Conservation (phyloP, 2,888 invertebrate genomes). For the Hipparchia semele region DNA sequence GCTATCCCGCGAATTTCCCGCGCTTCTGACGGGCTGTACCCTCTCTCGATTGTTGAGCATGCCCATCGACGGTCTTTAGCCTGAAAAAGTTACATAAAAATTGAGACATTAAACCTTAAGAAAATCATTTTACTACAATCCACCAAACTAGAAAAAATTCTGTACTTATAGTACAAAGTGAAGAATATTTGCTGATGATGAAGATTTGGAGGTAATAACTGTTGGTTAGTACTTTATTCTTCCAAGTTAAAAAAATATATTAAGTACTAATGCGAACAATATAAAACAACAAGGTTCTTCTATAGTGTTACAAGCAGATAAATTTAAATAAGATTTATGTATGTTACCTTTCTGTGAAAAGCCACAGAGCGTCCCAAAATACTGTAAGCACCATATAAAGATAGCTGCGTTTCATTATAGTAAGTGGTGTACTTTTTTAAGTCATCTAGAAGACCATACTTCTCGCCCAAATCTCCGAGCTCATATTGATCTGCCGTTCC, state of each 20-base stretch:
- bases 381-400: constrained; percentile 91
- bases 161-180: too few relatives aligned
- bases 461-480: constrained; percentile 93
- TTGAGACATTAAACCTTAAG: too few relatives aligned
- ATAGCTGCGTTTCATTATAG: constrained; percentile 92
- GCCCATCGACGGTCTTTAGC: constrained; percentile 87
- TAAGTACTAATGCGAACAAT: too few relatives aligned
- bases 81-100: constrained; percentile 46
- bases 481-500: constrained; percentile 94
- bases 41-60: constrained; percentile 92
- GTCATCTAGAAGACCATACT: constrained; percentile 90
- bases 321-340: neutral
- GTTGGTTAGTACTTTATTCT: too few relatives aligned
- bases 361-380: constrained; percentile 94
- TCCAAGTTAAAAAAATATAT: too few relatives aligned
- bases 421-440: constrained; percentile 80
- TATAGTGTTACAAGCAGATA: too few relatives aligned
- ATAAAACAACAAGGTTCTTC: too few relatives aligned
- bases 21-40: constrained; percentile 94
- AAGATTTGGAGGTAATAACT: too few relatives aligned
- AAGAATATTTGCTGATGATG: too few relatives aligned
- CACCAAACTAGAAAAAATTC: too few relatives aligned
- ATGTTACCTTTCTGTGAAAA: constrained; percentile 86
- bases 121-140: too few relatives aligned
- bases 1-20: constrained; percentile 93